phyloP scores from a whole-genome alignment of 2,888 invertebrate species.

The Marronus borbonicus region DNA sequence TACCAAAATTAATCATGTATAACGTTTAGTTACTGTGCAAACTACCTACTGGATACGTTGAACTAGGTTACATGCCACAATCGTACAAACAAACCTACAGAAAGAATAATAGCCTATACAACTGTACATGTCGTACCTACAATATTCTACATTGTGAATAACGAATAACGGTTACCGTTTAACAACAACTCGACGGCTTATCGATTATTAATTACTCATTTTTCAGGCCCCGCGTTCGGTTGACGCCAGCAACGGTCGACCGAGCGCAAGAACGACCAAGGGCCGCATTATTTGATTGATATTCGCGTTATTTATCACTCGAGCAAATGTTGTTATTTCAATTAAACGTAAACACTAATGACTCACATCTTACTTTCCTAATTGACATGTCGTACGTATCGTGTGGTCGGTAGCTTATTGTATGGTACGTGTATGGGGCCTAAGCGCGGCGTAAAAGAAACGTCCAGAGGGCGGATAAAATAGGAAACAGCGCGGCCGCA shows the following conservation, averaged over 20 bases:
- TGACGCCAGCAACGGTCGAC: conserved; percentile 12
- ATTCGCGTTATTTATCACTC: conserved; percentile 62
- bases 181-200: conserved; percentile 55
- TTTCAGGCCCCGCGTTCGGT: conserved; percentile 58
- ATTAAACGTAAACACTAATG: conserved; percentile 55
- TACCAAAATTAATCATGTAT: no score
- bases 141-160: conserved; percentile 21
- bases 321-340: conserved; percentile 58
- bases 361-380: conserved; percentile 49
- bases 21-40: no score
- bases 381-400: conserved; percentile 33
- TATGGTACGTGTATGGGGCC: neutral
- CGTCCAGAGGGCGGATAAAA: neutral
- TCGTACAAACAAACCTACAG: no score
- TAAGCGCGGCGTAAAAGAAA: no score
- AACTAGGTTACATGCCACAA: no score
- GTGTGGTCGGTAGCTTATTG: conserved; percentile 25
- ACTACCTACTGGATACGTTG: no score
- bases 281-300: conserved; percentile 59
- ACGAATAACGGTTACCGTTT: conserved; percentile 46
- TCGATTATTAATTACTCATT: conserved; percentile 70
- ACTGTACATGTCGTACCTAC: neutral
- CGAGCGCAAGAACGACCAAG: conserved; percentile 32
- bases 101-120: no score
- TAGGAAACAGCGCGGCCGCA: neutral